Conservation (phyloP, 2,113 vertebrate species). For the Hyperopisus bebe region DNA sequence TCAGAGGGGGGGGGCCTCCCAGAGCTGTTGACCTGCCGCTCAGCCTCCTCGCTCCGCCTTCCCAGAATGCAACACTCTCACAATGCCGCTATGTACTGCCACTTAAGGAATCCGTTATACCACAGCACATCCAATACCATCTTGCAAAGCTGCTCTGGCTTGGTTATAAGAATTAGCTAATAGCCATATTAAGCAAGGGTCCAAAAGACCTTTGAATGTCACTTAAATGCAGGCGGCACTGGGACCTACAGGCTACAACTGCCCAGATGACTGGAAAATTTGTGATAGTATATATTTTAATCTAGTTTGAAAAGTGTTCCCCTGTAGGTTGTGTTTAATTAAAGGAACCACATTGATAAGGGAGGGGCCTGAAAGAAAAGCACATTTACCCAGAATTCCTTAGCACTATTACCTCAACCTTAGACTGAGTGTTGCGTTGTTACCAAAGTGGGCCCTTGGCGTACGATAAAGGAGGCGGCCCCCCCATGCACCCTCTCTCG, state of each 20-base stretch:
- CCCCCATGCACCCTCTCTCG: conserved; percentile 45
- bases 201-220: background rate
- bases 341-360: background rate
- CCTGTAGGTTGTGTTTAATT: background rate
- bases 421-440: conserved; percentile 30
- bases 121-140: background rate
- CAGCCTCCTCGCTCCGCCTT: conserved; percentile 8
- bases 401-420: background rate
- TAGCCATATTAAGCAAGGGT: background rate
- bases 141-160: background rate
- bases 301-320: background rate
- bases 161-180: background rate
- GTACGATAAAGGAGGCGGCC: conserved; percentile 40
- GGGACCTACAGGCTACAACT: background rate
- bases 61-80: conserved; percentile 37
- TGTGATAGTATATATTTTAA: background rate
- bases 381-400: background rate
- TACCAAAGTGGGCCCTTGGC: conserved; percentile 40
- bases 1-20: conserved; percentile 52
- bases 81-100: conserved; percentile 37
- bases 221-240: background rate
- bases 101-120: conserved; percentile 5
- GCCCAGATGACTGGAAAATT: background rate
- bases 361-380: background rate
- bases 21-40: conserved; percentile 20